Conservation (phyloP, 2,113 vertebrate species). For the Dicaeum eximium region DNA sequence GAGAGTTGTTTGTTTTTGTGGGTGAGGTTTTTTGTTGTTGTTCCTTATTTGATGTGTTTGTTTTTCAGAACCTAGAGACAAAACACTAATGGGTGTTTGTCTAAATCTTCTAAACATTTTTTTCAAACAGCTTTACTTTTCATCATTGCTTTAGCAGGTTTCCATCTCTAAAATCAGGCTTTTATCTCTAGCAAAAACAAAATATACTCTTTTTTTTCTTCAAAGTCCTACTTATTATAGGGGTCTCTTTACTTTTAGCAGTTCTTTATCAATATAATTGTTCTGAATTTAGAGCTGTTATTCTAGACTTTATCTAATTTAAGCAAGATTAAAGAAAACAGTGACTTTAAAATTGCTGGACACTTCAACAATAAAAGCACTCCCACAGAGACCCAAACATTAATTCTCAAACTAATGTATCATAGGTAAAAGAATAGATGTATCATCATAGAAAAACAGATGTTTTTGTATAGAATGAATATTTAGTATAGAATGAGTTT, state of each 20-base stretch:
- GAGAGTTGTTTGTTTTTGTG: not conserved
- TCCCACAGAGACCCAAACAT: not conserved
- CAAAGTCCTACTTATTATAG: not conserved
- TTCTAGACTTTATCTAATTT: not conserved
- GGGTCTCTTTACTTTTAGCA: not conserved
- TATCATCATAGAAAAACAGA: not conserved
- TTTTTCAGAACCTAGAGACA: not conserved
- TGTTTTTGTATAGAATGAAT: not conserved
- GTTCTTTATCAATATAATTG: not conserved
- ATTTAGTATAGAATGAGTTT: not conserved
- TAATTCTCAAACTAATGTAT: not conserved
- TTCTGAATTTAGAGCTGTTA: not conserved
- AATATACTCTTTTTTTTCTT: rapidly evolving
- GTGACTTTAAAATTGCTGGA: not conserved
- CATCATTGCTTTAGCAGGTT: not conserved
- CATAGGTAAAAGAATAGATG: not conserved
- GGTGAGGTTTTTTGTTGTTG: not conserved
- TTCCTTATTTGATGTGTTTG: not conserved
- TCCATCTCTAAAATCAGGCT: not conserved
- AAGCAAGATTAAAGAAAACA: not conserved
- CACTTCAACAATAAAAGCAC: not conserved
- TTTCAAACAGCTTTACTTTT: not conserved
- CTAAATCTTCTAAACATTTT: not conserved
- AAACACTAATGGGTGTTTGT: not conserved
- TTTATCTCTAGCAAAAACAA: not conserved